Base-by-base conservation (phyloP, 2,113 vertebrate species). In the Gobio gobio region DNA sequence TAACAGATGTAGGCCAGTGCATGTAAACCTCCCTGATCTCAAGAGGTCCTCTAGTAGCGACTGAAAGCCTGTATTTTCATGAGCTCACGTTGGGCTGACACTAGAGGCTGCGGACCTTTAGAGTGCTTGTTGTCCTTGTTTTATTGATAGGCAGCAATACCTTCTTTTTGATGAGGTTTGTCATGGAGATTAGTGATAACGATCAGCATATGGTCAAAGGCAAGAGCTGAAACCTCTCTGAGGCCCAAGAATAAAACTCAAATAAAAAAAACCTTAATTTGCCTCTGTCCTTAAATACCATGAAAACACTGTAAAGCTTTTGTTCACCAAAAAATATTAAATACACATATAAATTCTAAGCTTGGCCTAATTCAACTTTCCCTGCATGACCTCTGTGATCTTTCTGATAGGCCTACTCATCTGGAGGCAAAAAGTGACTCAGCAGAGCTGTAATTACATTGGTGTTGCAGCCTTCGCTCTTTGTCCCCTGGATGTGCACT, bases 371-470 rank as follows among this genome's bases (percentile, higher is more conserved):
- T 24, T 20, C 76, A 78, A 40, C 54, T 59, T 78, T 59, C 18
- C 20, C 20, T 59, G 51, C 5, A 0, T 43, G 76, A 78, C 76
- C 75, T 43, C 54, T 13, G 76, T 61, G 76, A 61, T 78, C 33
- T 43, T 61, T 43, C 56, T 43, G 76, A 78, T 78, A 29, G 29
- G 29, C 29, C 29, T 29, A 59, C 54, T 59, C 54, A 78, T 78
- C 76, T 33, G 26, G 36, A 63, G 63, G 83, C 72, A 61, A 74
- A 47, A 59, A 49, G n/a, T 74, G 70, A 61, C 82, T 75, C 56
- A 83, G 29, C 49, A 61, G 54, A 83, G n/a, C 56, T 59, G 26
- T 83, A 83, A 83, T 75, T 73, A 83, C 56, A 45, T 45, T 61
- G 47, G 9, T 78, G 36, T 61, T 45, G 76, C 22, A 18, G 76